phyloP scores from a whole-genome alignment of 2,113 vertebrate species.

The Megaceryle maxima region DNA sequence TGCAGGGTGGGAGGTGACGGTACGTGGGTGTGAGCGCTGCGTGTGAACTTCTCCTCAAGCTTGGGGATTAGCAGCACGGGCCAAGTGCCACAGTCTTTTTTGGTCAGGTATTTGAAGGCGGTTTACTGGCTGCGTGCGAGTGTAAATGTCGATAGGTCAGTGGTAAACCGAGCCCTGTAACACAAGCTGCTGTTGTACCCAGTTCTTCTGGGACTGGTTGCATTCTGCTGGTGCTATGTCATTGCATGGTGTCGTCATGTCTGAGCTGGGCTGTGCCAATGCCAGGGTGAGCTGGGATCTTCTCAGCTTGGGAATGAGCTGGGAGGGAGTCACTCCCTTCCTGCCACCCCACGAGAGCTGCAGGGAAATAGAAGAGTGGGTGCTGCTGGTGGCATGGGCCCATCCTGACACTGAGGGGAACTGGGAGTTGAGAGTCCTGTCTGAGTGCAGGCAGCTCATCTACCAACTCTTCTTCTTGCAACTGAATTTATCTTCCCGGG shows the following conservation, averaged over 20 bases:
- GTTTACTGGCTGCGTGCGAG: neutral
- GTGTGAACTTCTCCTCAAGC: conserved; percentile 28
- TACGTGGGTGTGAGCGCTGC: neutral
- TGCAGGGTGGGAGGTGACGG: neutral
- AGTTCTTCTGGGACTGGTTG: fast-evolving
- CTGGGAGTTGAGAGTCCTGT: neutral
- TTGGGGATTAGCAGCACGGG: conserved; percentile 33
- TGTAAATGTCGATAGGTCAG: conserved; percentile 15
- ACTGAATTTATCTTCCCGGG: neutral
- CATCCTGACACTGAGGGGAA: neutral
- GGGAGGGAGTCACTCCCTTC: neutral
- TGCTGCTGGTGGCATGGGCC: neutral
- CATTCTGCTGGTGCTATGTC: fast-evolving
- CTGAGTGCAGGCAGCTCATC: neutral
- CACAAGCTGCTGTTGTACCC: neutral
- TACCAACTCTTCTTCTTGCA: neutral
- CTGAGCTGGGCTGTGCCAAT: neutral
- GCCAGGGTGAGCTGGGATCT: fast-evolving
- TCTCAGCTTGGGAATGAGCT: neutral
- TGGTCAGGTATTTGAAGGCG: conserved; percentile 28
- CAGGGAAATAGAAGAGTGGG: neutral
- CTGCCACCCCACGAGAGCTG: neutral
- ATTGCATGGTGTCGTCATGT: fast-evolving
- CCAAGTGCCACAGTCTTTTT: conserved; percentile 33
- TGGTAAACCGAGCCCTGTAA: conserved; percentile 13